Base-by-base conservation (phyloP, 2,888 invertebrate genomes). In the Trichacis sp. region DNA sequence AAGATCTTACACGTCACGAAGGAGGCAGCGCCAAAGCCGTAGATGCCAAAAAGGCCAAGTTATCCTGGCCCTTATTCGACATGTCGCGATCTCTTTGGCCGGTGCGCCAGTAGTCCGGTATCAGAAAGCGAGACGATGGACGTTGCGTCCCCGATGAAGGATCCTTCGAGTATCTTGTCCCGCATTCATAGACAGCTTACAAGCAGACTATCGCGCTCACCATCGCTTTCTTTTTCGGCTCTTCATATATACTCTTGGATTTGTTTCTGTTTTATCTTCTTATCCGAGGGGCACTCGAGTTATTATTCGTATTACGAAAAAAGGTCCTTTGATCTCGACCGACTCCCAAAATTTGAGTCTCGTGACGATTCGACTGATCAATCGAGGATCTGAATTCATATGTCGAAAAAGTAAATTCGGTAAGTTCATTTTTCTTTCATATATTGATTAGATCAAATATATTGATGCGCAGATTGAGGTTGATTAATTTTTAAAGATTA, bases 131-230 rank as follows among this genome's bases (percentile, higher is more conserved):
- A 56, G 19, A 36, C 33, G 49, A 33, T 38, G 48, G 67, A 15
- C 17, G 19, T 50, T 33, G 19, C 8, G 38, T 36, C 33, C 49
- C 38, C 50, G 17, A 50, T 49, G 43, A 33, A 50, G 48, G 55
- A 29, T 57, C 64, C 54, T 59, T 63, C 45, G 46, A 64, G 67
- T 62, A 52, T 65, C 69, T 50, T 50, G 64, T 63, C 62, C 52
- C 55, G 75, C 81, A 83, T 83, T 83, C 83, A 81, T 82, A 82
- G 79, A 79, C 79, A 73, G 83, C 83, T 83, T 84, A 82, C 73
- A 73, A 61, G 60, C 54, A 46, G 54, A 63, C 65, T 69, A 69
- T 65, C 65, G 52, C 24, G 29, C 57, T 48, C 49, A 65, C 57
- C 69, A 66, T 65, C 68, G 55, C 50, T 64, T 40, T 59, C 45